These are phyloP conservation scores for Colaptes auratus DNA, from an alignment of 2,113 vertebrate species.

Conservation along the genomic window DNA sequence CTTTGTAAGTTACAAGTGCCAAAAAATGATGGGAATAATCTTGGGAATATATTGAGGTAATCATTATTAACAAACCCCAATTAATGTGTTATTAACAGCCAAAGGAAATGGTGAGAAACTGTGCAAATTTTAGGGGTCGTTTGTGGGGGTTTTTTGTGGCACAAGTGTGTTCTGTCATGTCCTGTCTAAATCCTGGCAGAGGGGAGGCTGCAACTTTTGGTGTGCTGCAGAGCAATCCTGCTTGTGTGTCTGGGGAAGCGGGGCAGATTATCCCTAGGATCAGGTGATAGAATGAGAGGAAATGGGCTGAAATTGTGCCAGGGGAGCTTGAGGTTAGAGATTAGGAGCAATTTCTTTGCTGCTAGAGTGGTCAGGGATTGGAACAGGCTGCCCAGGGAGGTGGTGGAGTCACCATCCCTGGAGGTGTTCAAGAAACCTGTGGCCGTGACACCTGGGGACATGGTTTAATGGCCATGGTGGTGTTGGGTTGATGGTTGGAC, in stretches of 20 bases:
- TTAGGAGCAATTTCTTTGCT: too few species aligned
- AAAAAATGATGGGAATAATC: background rate
- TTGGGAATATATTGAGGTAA: background rate
- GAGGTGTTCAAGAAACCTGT: too few species aligned
- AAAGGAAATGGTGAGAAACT: background rate
- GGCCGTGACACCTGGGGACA: too few species aligned
- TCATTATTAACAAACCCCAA: background rate
- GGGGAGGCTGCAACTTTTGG: background rate
- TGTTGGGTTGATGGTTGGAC: too few species aligned
- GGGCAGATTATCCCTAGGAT: too few species aligned
- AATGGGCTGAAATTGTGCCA: too few species aligned
- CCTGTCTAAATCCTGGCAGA: background rate
- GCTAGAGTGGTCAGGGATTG: too few species aligned
- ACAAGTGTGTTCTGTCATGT: background rate
- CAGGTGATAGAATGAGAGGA: too few species aligned
- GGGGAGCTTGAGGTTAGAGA: too few species aligned
- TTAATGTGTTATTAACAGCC: background rate
- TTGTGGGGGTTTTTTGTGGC: background rate
- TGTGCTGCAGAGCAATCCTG: background rate
- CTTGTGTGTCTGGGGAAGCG: background rate
- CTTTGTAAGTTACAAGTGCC: background rate
- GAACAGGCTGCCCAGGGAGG: too few species aligned
- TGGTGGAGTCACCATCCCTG: too few species aligned
- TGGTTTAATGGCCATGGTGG: too few species aligned
- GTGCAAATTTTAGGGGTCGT: background rate